phyloP scores from a whole-genome alignment of 1,140 invertebrate species.

The Pararge aegeria region DNA sequence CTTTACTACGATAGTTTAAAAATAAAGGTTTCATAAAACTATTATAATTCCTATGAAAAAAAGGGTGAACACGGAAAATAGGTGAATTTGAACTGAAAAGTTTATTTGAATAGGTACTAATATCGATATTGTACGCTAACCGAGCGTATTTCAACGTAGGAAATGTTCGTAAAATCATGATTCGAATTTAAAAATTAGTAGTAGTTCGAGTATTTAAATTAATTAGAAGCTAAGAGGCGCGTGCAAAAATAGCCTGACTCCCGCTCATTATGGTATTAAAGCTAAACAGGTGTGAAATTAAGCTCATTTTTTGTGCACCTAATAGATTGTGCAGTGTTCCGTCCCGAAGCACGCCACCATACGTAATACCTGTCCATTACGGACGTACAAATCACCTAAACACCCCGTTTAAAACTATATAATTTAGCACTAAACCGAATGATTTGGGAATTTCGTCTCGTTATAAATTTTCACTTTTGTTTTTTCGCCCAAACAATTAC shows the following conservation, averaged over 20 bases:
- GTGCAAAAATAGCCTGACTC: constrained; percentile 57
- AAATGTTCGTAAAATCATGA: constrained; percentile 30
- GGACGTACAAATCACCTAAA: constrained; percentile 67
- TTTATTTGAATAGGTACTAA: not conserved
- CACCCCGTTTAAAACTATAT: constrained; percentile 68
- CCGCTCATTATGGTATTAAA: constrained; percentile 72
- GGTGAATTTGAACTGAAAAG: too few species aligned
- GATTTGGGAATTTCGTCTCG: constrained; percentile 70
- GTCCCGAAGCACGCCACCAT: constrained; percentile 49
- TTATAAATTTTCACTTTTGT: constrained; percentile 75
- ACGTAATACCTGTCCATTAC: constrained; percentile 63
- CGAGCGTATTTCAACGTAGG: not conserved
- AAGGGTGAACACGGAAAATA: too few species aligned
- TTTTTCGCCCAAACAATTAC: constrained; percentile 70
- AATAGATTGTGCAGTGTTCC: constrained; percentile 67
- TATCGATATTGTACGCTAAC: not conserved
- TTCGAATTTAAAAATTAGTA: constrained; percentile 32
- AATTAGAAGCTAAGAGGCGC: constrained; percentile 32
- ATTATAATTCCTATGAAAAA: too few species aligned
- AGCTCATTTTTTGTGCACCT: constrained; percentile 67
- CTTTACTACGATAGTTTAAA: too few species aligned
- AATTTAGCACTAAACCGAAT: constrained; percentile 75
- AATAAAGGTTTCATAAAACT: too few species aligned
- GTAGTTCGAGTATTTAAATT: constrained; percentile 15
- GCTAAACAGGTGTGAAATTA: constrained; percentile 77